Percentiles rank a stretch among this genome's conserved stretches.
These are phyloP conservation scores for Sorex araneus DNA, from an alignment of 2,113 vertebrate genomes.

Conservation along the genomic window DNA sequence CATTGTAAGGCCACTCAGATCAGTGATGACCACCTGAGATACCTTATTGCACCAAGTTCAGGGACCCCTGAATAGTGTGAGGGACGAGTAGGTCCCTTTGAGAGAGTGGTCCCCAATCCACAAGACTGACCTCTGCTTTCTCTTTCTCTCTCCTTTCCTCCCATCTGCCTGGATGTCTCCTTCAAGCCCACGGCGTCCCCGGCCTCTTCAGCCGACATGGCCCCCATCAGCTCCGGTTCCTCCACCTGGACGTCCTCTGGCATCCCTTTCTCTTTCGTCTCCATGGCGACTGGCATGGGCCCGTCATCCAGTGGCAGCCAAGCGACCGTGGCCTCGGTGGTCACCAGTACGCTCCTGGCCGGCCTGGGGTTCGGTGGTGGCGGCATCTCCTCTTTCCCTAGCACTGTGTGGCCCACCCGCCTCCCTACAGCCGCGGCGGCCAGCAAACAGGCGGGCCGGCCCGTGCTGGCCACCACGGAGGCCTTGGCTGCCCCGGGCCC, in stretches of 20 bases:
- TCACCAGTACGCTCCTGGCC: constrained; percentile 97
- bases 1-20: background rate
- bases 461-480: constrained; percentile 89
- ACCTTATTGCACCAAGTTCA: fast-evolving
- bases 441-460: constrained; percentile 86
- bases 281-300: constrained; percentile 97
- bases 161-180: constrained; percentile 56
- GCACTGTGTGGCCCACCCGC: constrained; percentile 95
- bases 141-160: constrained; percentile 71
- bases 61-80: no score
- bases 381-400: constrained; percentile 97
- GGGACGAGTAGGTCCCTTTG: background rate
- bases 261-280: constrained; percentile 98
- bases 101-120: background rate
- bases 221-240: constrained; percentile 98
- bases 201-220: constrained; percentile 98
- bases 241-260: constrained; percentile 98
- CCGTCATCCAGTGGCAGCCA: constrained; percentile 98
- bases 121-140: constrained; percentile 84
- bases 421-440: constrained; percentile 82
- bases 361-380: constrained; percentile 96
- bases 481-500: constrained; percentile 84
- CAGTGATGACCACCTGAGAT: background rate
- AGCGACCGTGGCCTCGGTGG: constrained; percentile 96
- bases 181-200: constrained; percentile 96